These are phyloP conservation scores for Drosophila ustulata DNA, from an alignment of 2,888 invertebrate genomes.

Conservation along the genomic window DNA sequence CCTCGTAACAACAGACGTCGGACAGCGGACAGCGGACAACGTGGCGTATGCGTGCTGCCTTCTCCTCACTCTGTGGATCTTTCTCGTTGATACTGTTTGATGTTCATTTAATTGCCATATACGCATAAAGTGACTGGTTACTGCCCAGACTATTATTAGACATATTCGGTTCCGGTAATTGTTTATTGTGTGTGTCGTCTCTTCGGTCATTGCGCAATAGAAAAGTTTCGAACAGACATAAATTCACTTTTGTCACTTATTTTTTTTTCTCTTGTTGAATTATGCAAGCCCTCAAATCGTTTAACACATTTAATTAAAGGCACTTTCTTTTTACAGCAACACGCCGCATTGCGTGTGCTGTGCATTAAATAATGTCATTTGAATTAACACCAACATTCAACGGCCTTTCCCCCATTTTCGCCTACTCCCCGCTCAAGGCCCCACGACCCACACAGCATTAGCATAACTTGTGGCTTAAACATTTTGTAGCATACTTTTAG, in stretches of 20 bases:
- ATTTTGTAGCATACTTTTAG: constrained; percentile 61
- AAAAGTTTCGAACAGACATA: constrained; percentile 35
- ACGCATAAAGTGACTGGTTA: constrained; percentile 28
- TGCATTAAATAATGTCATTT: constrained; percentile 77
- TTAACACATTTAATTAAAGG: constrained; percentile 73
- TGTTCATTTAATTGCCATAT: constrained; percentile 60
- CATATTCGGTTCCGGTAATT: constrained; percentile 22
- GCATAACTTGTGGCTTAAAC: constrained; percentile 58
- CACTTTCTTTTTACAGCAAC: constrained; percentile 72
- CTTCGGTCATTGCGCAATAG: constrained; percentile 53
- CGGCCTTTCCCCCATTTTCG: constrained; percentile 4
- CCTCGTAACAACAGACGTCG: background rate
- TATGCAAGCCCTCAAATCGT: constrained; percentile 65
- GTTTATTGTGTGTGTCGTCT: constrained; percentile 11
- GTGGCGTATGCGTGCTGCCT: constrained; percentile 38
- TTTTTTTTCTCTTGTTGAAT: constrained; percentile 45
- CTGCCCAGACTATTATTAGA: constrained; percentile 29
- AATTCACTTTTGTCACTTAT: constrained; percentile 47
- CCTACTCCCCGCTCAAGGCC: background rate
- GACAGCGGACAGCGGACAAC: constrained; percentile 3
- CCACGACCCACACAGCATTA: constrained; percentile 45
- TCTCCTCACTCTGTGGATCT: background rate
- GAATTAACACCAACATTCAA: constrained; percentile 71
- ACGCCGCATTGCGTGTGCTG: constrained; percentile 61
- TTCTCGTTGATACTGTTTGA: constrained; percentile 41